phyloP scores from a whole-genome alignment of 1,140 invertebrate species.

The Lucilia cuprina region DNA sequence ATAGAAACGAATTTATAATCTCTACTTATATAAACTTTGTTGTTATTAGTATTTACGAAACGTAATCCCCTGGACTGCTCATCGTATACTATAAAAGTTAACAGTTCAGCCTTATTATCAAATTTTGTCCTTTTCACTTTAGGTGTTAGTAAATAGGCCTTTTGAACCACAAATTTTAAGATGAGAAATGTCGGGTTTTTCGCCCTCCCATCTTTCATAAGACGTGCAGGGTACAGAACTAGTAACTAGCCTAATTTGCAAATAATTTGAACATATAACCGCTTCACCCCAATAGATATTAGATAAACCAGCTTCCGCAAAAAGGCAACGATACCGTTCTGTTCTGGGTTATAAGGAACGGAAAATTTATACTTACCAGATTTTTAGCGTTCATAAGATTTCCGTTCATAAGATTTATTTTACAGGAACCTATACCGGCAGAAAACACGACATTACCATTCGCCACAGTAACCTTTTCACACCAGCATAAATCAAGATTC shows the following conservation, averaged over 20 bases:
- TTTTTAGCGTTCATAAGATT: too few species aligned
- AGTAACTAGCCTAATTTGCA: not conserved
- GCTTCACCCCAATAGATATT: not conserved
- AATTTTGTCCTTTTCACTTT: not conserved
- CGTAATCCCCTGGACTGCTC: not conserved
- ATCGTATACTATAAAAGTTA: not conserved
- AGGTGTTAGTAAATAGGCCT: not conserved
- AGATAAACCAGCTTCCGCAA: not conserved
- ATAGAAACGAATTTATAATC: not conserved
- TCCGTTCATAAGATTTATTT: not conserved
- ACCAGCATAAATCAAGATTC: not conserved
- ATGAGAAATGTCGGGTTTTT: not conserved
- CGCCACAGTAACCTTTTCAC: not conserved
- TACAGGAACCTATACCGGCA: not conserved
- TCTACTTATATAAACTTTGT: constrained; percentile 11
- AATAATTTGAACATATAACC: not conserved
- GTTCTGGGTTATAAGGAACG: not conserved
- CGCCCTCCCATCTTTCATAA: not conserved
- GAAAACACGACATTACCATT: not conserved
- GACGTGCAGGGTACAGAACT: not conserved
- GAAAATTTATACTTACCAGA: too few species aligned
- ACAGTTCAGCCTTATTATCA: not conserved
- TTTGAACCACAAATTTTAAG: not conserved
- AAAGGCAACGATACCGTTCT: not conserved
- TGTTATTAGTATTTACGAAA: not conserved